Base-by-base conservation (phyloP, 2,888 invertebrate genomes). In the Habroteleia sp. region DNA sequence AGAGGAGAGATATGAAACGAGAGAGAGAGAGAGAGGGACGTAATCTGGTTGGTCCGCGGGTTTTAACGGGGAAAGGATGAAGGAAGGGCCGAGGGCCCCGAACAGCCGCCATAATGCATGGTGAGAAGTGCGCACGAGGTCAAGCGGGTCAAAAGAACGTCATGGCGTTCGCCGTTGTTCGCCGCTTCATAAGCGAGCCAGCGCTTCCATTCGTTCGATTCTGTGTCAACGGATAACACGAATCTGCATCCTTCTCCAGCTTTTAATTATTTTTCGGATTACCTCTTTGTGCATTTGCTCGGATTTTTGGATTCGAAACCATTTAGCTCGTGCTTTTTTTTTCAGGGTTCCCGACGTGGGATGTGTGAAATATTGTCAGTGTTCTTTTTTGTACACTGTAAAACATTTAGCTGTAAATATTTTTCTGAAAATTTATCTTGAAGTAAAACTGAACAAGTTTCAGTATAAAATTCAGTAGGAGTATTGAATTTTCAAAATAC, bases 71-170 rank as follows among this genome's bases (percentile, higher is more conserved):
- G 83, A 84, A 85, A 83, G 85, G 83, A 84, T 83, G 83, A 85
- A 84, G 85, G 83, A 86, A 84, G 83, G 83, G 85, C 82, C 82
- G 83, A 80, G 83, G 82, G 84, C 81, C 81, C 77, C 80, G 80
- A 80, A 79, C 82, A 79, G 84, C 84, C 85, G 86, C 87, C 87
- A 87, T 87, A 85, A 87, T 87, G 85, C 85, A 85, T 82, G 84
- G 84, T 84, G 85, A 86, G 85, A 87, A 86, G 85, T 85, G 85
- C 84, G 83, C 85, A 82, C 82, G 83, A 84, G 87, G 87, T 87
- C 87, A 87, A 85, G 80, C 83, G 84, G 86, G 87, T 87, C 87
- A 85, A 85, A 85, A 80, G 81, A 86, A 85, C 86, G 84, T 86
- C 85, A 86, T 86, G 86, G 85, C 85, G 85, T 77, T 82, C 77